A percentile compares a stretch with the other conserved stretches of the same genome.
Evolutionary conservation across 2,888 invertebrate species (phyloP).

Genomic region (Salpingus planirostris): DNA sequence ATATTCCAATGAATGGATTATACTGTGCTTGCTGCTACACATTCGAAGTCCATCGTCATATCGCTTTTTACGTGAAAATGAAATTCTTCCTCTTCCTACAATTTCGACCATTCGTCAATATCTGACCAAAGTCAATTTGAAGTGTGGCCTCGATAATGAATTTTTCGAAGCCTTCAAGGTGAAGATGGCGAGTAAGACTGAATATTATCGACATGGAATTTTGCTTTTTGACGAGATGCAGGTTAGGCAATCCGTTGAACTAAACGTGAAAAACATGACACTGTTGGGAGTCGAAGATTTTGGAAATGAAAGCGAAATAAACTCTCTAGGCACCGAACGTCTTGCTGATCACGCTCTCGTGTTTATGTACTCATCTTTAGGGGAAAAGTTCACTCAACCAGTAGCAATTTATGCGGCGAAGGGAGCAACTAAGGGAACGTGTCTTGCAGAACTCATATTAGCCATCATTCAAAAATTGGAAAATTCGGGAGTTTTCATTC

Average conservation of each 20-base stretch:
- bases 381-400: constrained; percentile 15
- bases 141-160: constrained; percentile 11
- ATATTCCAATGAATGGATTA: constrained; percentile 6
- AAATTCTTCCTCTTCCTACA: constrained; percentile 7
- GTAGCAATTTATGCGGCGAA: constrained; percentile 17
- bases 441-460: constrained; percentile 4
- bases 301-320: constrained; percentile 1
- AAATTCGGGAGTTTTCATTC: constrained; percentile 11
- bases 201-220: constrained; percentile 11
- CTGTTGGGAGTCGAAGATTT: constrained; percentile 15
- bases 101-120: constrained; percentile 6
- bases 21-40: constrained; percentile 6
- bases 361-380: constrained; percentile 17
- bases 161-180: constrained; percentile 9
- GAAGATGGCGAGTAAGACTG: constrained; percentile 6
- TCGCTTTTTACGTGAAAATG: constrained; percentile 5
- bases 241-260: constrained; percentile 8
- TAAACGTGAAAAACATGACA: constrained; percentile 11
- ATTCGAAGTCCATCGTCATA: constrained; percentile 4
- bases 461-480: constrained; percentile 5
- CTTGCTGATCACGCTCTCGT: constrained; percentile 17
- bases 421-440: constrained; percentile 9
- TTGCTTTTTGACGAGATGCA: constrained; percentile 16
- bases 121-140: constrained; percentile 5
- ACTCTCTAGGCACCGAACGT: constrained; percentile 1